Base-by-base conservation (phyloP, 1,140 invertebrate species). In the Cepaea nemoralis region DNA sequence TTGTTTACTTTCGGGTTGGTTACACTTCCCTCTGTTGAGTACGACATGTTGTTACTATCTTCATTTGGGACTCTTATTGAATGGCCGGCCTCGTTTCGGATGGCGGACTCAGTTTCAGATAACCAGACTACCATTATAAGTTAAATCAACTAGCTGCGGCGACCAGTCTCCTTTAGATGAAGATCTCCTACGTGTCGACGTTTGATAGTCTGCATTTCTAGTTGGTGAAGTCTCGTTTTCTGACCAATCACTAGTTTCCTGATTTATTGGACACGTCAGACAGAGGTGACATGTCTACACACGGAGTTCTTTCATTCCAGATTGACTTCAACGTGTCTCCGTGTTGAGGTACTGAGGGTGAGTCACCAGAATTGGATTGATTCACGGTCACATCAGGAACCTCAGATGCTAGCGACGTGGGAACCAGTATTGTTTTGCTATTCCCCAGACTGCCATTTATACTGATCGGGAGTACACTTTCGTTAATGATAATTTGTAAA, bases 161-260 rank as follows among this genome's bases (percentile, higher is more conserved):
- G 71, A 74, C 71, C 71, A 74, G 22, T 74, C 71, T 1, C 71
- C 71, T 74, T 74, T 74, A 40, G 50, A 45, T 31, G 50, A 74
- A 48, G n/a, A 31, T 16, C 42, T n/a, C 19, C 42, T 48, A 6
- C 24, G 19, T 1, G 0, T 16, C 1, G 37, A 39, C 1, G 31
- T 48, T 5, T 50, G 37, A 27, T 74, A 50, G 42, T 1, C 2
- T 39, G 39, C n/a, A 31, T 12, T 6, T 48, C 35, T 48, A n/a
- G 22, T 1, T 1, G 16, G 27, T 27, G 22, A 8, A 31, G 48
- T 45, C 19, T 74, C 71, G 27, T 39, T 74, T 0, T 74, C 71
- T 2, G 71, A 74, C 40, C 42, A 74, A 48, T 74, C 71, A 45
- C 71, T 74, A n/a, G 40, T 74, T 74, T 42, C 31, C 71, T 3